Percentiles rank a stretch among this genome's conserved stretches.
Evolutionary conservation across 2,113 vertebrate species (phyloP).

Genomic region (Rhinolophus ferrumequinum): DNA sequence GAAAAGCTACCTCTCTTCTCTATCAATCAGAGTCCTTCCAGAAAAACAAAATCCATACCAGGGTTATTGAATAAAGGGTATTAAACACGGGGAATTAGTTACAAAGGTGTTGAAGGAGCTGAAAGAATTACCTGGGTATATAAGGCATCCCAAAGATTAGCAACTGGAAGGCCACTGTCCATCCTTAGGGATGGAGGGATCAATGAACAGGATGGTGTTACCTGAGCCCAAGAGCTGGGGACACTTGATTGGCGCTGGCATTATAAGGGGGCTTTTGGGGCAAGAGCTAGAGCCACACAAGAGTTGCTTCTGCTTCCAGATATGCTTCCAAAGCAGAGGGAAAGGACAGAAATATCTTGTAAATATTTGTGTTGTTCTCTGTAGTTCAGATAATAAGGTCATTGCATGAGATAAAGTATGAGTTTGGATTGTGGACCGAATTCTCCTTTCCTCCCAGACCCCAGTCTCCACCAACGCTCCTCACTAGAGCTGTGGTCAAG

Average conservation of each 20-base stretch:
- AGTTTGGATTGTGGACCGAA: background rate
- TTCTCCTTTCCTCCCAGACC: background rate
- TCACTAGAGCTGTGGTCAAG: background rate
- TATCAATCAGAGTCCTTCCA: background rate
- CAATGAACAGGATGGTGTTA: background rate
- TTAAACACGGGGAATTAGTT: background rate
- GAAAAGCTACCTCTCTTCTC: background rate
- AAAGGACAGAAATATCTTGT: background rate
- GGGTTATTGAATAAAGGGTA: background rate
- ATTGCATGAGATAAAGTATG: background rate
- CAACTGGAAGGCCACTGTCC: background rate
- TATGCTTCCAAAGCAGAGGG: background rate
- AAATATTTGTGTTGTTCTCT: background rate
- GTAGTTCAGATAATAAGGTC: background rate
- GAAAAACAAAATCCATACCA: background rate
- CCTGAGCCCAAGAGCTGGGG: background rate
- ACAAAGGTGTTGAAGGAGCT: background rate
- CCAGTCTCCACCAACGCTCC: background rate
- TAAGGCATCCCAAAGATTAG: background rate
- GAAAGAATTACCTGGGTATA: background rate
- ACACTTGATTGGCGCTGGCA: background rate
- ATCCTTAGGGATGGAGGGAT: background rate
- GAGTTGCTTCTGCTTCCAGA: background rate
- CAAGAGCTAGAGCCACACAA: background rate
- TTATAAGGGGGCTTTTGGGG: background rate